Evolutionary conservation across 2,888 invertebrate genomes (phyloP), one percentile per base, ranked within the genome.

Genomic region (Trissolcus japonicus): DNA sequence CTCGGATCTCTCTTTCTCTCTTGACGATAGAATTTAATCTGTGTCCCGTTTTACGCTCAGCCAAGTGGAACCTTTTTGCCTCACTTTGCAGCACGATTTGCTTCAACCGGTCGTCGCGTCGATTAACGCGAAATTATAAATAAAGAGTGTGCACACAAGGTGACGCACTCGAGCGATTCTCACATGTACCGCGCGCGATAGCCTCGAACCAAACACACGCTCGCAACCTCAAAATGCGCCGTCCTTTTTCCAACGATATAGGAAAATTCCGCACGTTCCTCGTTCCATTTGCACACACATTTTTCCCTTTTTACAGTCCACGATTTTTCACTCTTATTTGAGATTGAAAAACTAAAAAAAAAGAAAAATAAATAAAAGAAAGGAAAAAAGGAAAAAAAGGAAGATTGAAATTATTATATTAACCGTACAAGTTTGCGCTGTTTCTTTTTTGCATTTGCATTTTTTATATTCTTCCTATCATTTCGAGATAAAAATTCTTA

Each of bases 21-120:
- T 72, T 72, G 62, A 87, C 88, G 89, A 90, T 89, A 88, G 90
- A 90, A 91, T 90, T 91, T 91, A 91, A 91, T 91, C 90, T 90
- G 90, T 90, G 90, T 90, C 89, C 90, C 89, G 90, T 90, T 91
- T 90, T 89, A 89, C 89, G 91, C 90, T 91, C 87, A 87, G 89
- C 89, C 88, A 88, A 90, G 90, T 90, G 88, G 89, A 90, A 90
- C 89, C 89, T 89, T 89, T 90, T 89, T 88, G 88, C 89, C 89
- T 88, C 87, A 87, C 86, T 87, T 88, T 88, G 86, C 87, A 87
- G 87, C 87, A 84, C 84, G 84, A 85, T 84, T 86, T 85, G 85
- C 87, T 86, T 89, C 88, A 90, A 88, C 89, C 86, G 86, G 85
- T 88, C 86, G 86, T 88, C 88, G 86, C 88, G 89, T 88, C 89